Evolutionary conservation across 2,113 vertebrate genomes (phyloP), one percentile per base, ranked within the genome.

Genomic region (Lucifuga dentata): DNA sequence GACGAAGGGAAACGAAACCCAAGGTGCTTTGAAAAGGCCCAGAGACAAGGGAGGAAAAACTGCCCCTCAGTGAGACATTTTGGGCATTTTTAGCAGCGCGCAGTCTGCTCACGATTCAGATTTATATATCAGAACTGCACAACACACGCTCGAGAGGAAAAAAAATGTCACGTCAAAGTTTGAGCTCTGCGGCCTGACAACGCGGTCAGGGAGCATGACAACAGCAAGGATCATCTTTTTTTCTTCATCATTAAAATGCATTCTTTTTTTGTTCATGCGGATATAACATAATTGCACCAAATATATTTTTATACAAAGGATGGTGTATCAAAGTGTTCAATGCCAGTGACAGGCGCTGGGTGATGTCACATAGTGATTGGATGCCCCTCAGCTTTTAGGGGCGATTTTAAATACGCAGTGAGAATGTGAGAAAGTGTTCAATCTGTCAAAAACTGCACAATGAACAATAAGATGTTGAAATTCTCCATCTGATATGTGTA

Each of bases 181-280:
- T 56, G 67, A 80, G 64, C 56, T 84, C 48, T 1, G 53, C 52
- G 17, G 29, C 62, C 46, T 26, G 76, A 59, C 74, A 60, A 44
- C 65, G 38, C 7, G 1, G 20, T 58, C 66, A 53, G 45, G 45
- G 65, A 81, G 56, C 60, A 41, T 43, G 64, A 73, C 77, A 10
- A 84, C 62, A 75, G 57, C 68, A 63, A 46, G 46, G 69, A 61
- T 17, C 12, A 12, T 6, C 21, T 67, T 21, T 41, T 33, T 46
- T 53, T 57, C 59, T 73, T 48, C 1, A 36, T 59, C 41, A 11
- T 26, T 57, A 44, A 73, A 75, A 78, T 7, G 24, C 65, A 75
- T 60, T 84, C 13, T 61, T 77, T 68, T 64, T 78, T 81, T 78
- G 76, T 78, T 80, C 84, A 88, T 88, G 86, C 84, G 73, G 65